Percentiles rank a stretch among this genome's conserved stretches.
phyloP scores from a whole-genome alignment of 2,113 vertebrate species.

The Nothoprocta perdicaria region DNA sequence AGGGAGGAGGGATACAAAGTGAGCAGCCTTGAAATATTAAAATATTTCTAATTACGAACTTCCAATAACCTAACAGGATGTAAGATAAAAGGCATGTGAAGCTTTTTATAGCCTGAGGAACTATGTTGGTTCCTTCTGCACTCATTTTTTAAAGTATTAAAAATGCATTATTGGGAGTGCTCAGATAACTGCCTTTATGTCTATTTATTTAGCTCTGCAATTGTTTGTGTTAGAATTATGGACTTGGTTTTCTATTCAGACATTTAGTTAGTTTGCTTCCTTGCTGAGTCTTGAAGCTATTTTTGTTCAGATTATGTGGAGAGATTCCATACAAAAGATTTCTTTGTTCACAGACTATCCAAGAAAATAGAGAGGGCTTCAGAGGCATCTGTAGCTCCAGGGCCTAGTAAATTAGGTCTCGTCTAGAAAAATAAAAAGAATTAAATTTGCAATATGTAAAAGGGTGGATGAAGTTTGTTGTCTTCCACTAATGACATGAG shows the following conservation, averaged over 20 bases:
- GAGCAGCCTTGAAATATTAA: conserved; percentile 44
- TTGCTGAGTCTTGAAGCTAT: conserved; percentile 39
- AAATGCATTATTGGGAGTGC: conserved; percentile 46
- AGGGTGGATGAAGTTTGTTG: background rate
- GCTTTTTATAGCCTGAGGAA: conserved; percentile 39
- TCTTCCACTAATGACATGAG: background rate
- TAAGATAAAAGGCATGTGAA: conserved; percentile 54
- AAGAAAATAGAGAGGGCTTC: conserved; percentile 22
- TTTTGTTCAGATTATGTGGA: conserved; percentile 48
- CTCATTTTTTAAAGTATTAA: conserved; percentile 49
- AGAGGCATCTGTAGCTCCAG: conserved; percentile 23
- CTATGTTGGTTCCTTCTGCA: conserved; percentile 27
- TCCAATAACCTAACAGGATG: conserved; percentile 48
- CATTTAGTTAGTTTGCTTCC: background rate
- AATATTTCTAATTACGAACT: conserved; percentile 43
- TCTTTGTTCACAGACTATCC: conserved; percentile 31
- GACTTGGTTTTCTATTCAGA: conserved; percentile 37
- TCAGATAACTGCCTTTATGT: conserved; percentile 34
- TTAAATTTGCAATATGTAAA: conserved; percentile 3
- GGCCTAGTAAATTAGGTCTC: conserved; percentile 46
- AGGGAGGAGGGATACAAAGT: background rate
- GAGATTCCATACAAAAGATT: conserved; percentile 17
- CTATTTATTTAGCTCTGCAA: conserved; percentile 39
- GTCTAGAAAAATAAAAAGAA: conserved; percentile 40
- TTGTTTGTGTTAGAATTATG: conserved; percentile 58